A percentile compares a stretch with the other conserved stretches of the same genome.
These are phyloP conservation scores for Apostichopus californicus DNA, from an alignment of 35 echinoderm and acorn worm species.

Conservation along the genomic window DNA sequence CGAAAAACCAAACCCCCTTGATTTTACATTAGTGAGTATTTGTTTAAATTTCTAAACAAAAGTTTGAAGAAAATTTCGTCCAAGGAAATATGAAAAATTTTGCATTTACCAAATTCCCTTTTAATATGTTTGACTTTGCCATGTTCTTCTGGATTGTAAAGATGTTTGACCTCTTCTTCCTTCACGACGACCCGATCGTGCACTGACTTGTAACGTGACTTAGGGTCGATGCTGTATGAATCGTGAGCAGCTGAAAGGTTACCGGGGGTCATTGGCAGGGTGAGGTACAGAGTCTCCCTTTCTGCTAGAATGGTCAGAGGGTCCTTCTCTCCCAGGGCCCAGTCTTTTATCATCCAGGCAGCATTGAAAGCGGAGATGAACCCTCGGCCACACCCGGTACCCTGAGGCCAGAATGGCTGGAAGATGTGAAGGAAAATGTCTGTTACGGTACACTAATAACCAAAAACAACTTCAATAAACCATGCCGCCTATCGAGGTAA, in stretches of 20 bases:
- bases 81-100: too few relatives aligned
- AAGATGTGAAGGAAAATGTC: not conserved
- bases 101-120: constrained; percentile 44
- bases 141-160: constrained; percentile 53
- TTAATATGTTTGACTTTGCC: not conserved
- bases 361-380: constrained; percentile 8
- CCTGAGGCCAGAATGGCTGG: constrained; percentile 57
- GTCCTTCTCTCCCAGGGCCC: constrained; percentile 31
- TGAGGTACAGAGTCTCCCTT: constrained; percentile 30
- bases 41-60: too few relatives aligned
- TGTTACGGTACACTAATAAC: not conserved
- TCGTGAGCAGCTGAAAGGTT: not conserved
- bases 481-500: too few relatives aligned
- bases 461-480: not conserved
- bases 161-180: constrained; percentile 9
- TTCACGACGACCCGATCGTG: not conserved
- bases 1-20: too few relatives aligned
- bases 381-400: constrained; percentile 30
- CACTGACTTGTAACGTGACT: not conserved
- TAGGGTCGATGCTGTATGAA: not conserved
- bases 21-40: too few relatives aligned
- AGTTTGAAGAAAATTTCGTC: too few relatives aligned
- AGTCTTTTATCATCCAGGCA: constrained; percentile 32
- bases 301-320: constrained; percentile 8
- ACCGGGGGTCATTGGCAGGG: not conserved